phyloP scores from a whole-genome alignment of 2,888 invertebrate genomes.

The Saturnia japonica region DNA sequence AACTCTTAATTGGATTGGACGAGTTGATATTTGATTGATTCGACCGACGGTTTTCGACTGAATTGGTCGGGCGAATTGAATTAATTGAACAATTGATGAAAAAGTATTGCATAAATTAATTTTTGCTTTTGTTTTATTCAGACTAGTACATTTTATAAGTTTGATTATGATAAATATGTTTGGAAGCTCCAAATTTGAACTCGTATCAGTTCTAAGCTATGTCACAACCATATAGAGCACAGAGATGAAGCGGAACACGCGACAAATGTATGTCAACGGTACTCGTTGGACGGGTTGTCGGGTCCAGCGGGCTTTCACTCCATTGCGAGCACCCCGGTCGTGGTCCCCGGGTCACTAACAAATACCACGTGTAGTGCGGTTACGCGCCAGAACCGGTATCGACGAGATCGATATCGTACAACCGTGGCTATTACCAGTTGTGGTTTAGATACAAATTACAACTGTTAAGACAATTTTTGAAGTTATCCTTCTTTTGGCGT shows the following conservation, averaged over 20 bases:
- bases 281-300: conserved; percentile 66
- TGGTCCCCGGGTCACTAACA: conserved; percentile 48
- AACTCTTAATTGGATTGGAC: background rate
- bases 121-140: background rate
- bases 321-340: conserved; percentile 34
- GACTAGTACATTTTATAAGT: background rate
- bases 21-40: background rate
- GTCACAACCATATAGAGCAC: conserved; percentile 19
- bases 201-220: background rate
- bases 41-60: background rate
- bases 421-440: background rate
- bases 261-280: conserved; percentile 57
- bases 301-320: conserved; percentile 38
- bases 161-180: background rate
- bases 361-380: conserved; percentile 33
- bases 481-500: no score
- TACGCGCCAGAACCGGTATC: background rate
- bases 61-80: background rate
- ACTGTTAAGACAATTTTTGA: no score
- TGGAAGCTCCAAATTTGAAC: background rate
- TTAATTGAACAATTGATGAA: background rate
- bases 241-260: conserved; percentile 20
- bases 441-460: background rate
- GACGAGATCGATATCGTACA: conserved; percentile 5
- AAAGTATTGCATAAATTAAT: background rate